Conservation (phyloP, 2,113 vertebrate genomes). For the Semnornis frantzii region DNA sequence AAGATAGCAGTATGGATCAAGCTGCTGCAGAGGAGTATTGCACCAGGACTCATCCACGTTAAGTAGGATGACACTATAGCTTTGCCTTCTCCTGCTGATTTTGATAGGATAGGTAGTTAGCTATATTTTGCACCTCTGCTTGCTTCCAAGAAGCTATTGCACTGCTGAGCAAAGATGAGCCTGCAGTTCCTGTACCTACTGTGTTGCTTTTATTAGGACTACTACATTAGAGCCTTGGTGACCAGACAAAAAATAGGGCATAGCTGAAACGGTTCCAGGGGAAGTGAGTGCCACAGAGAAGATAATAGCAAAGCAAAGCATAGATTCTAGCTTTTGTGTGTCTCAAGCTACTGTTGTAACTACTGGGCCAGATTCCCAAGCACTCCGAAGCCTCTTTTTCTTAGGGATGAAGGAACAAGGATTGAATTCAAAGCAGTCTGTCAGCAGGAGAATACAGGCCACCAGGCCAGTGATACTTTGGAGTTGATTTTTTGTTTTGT, state of each 20-base stretch:
- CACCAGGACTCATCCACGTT: background rate
- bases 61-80: background rate
- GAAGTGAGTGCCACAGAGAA: background rate
- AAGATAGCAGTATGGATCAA: background rate
- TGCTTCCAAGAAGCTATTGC: conserved; percentile 48
- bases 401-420: background rate
- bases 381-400: background rate
- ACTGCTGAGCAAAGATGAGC: conserved; percentile 51
- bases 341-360: background rate
- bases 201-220: conserved; percentile 59
- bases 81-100: conserved; percentile 48
- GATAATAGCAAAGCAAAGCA: background rate
- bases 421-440: background rate
- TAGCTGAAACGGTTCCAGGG: conserved; percentile 19
- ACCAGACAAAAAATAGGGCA: conserved; percentile 38
- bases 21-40: background rate
- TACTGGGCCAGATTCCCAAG: background rate
- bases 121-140: conserved; percentile 51
- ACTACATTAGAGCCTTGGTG: conserved; percentile 34
- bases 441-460: background rate
- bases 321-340: background rate
- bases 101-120: conserved; percentile 42
- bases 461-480: background rate
- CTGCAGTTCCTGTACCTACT: conserved; percentile 30
- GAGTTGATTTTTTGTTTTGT: background rate